Conservation (phyloP, 2,797 vertebrate species). For the Chelmon rostratus region DNA sequence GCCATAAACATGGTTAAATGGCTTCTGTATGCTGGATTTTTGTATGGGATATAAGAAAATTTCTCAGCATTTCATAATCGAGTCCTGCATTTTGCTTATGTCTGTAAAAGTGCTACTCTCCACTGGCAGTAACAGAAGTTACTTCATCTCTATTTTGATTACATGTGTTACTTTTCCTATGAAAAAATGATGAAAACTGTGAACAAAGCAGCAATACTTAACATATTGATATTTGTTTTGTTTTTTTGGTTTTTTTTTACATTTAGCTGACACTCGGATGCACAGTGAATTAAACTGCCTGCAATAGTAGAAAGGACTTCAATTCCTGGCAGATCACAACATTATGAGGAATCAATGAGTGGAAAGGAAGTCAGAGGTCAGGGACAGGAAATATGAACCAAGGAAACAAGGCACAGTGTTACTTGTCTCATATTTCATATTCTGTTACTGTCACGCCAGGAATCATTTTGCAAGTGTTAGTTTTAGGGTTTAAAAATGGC, state of each 20-base stretch:
- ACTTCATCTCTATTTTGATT: background rate
- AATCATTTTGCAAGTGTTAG: background rate
- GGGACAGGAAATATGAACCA: slow-evolving; percentile 26
- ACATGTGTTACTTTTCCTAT: background rate
- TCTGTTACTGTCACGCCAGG: background rate
- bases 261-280: slow-evolving; percentile 1
- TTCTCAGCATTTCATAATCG: background rate
- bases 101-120: background rate
- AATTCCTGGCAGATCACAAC: slow-evolving; percentile 17
- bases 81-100: background rate
- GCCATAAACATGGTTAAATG: background rate
- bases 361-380: slow-evolving; percentile 54
- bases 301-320: background rate
- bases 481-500: slow-evolving; percentile 6
- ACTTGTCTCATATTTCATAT: slow-evolving; percentile 16
- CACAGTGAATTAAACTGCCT: background rate
- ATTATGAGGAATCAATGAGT: slow-evolving; percentile 41
- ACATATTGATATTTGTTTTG: background rate
- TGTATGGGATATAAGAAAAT: background rate
- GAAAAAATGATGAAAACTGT: background rate
- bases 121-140: background rate
- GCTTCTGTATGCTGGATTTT: background rate
- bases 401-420: slow-evolving; percentile 14
- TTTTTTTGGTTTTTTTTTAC: background rate
- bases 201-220: slow-evolving; percentile 8